phyloP scores from a whole-genome alignment of 2,113 vertebrate genomes.

The human (Homo sapiens) region GRCh38 chrX:104583501-104584000 shows the following conservation, averaged over 20 bases:
- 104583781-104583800: background rate
- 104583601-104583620: too few relatives aligned
- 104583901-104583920: background rate
- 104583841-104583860: background rate
- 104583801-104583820: slow-evolving; percentile 30
- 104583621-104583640: too few relatives aligned
- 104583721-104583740: background rate
- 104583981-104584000: background rate
- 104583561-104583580: too few relatives aligned
- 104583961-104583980: background rate
- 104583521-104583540: too few relatives aligned
- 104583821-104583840: background rate
- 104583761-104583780: background rate
- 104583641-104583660: too few relatives aligned
- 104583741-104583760: background rate
- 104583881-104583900: background rate
- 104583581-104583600: too few relatives aligned
- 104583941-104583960: background rate
- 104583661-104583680: too few relatives aligned
- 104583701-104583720: background rate
- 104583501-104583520: too few relatives aligned
- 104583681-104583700: background rate
- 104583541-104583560: too few relatives aligned
- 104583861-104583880: slow-evolving; percentile 24
- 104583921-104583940: background rate